Evolutionary conservation across 2,113 vertebrate genomes (phyloP).

Genomic region (Rhinolophus sinicus): DNA sequence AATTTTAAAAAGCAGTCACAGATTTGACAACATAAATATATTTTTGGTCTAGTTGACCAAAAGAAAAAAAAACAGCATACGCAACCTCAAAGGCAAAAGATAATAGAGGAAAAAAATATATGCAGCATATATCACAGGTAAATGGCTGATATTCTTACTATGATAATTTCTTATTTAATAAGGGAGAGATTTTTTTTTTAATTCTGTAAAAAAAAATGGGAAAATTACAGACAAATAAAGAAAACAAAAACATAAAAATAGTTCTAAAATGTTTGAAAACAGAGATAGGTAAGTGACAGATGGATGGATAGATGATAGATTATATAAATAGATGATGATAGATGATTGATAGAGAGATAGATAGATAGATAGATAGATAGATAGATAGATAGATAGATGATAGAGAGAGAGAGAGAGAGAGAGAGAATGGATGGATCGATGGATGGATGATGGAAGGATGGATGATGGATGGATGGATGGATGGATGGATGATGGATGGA

Average conservation of each 20-base stretch:
- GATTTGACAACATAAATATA: background rate
- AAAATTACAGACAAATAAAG: background rate
- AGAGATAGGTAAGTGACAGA: no score
- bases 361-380: background rate
- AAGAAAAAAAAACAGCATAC: background rate
- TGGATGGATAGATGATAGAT: background rate
- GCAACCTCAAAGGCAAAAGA: background rate
- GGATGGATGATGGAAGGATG: background rate
- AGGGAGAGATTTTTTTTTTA: background rate
- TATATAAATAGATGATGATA: background rate
- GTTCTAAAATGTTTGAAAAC: background rate
- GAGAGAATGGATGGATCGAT: no score
- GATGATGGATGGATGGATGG: no score
- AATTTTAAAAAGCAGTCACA: background rate
- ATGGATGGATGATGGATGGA: background rate
- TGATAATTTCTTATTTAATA: fast-evolving
- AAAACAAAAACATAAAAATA: background rate
- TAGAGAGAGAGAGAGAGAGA: no score
- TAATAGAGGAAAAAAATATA: background rate
- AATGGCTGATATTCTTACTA: background rate
- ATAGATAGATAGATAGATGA: background rate
- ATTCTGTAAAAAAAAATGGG: background rate
- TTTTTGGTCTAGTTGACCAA: background rate
- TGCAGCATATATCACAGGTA: background rate
- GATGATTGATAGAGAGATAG: background rate